A percentile compares a stretch with the other conserved stretches of the same genome.
These are phyloP conservation scores for Sorex maritimensis DNA, from an alignment of 2,797 vertebrate genomes.

Conservation along the genomic window DNA sequence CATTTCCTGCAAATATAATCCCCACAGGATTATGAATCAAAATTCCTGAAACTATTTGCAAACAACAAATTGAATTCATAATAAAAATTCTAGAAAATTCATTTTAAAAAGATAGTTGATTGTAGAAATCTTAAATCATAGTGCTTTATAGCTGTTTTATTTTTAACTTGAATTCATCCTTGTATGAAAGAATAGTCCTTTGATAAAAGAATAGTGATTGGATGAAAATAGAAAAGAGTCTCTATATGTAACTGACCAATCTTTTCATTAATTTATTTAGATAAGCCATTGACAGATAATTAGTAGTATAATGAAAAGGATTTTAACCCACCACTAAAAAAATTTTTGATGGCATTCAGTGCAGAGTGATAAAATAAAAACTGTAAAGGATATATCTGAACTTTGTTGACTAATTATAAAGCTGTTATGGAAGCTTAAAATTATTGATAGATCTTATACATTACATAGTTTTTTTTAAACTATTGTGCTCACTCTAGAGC, in stretches of 20 bases:
- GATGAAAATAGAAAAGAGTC: slow-evolving; percentile 28
- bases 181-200: neutral
- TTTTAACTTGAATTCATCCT: slow-evolving; percentile 62
- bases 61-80: slow-evolving; percentile 60
- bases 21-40: slow-evolving; percentile 83
- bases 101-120: slow-evolving; percentile 59
- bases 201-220: neutral
- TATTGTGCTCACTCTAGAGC: neutral
- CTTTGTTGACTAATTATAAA: neutral
- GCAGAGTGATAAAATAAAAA: neutral
- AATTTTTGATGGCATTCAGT: neutral
- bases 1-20: slow-evolving; percentile 82
- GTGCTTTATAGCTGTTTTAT: slow-evolving; percentile 58
- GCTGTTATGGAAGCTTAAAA: no score
- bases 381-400: slow-evolving; percentile 5
- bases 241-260: slow-evolving; percentile 30
- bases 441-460: no score
- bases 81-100: slow-evolving; percentile 75
- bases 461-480: neutral
- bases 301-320: slow-evolving; percentile 10
- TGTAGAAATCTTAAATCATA: slow-evolving; percentile 64
- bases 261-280: slow-evolving; percentile 19
- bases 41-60: slow-evolving; percentile 76
- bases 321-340: slow-evolving; percentile 33
- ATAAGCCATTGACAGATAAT: neutral